Evolutionary conservation across 2,888 invertebrate genomes (phyloP), one percentile per base, ranked within the genome.

Genomic region (Limnephilus rhombicus): DNA sequence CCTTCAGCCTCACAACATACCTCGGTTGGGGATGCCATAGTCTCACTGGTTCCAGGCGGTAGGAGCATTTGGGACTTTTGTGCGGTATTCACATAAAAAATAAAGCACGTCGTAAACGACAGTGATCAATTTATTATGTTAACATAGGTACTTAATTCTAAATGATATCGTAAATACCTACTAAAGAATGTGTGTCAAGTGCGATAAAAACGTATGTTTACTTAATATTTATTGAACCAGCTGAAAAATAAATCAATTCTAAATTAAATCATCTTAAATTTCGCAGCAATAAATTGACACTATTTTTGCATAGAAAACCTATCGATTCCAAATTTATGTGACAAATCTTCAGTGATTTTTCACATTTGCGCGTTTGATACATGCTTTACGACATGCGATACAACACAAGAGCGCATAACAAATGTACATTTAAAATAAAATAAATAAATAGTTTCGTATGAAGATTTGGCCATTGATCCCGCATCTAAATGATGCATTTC

Each of bases 401-500:
- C 24, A 68, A 1, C 24, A 68, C 53, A 7, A 68, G 9, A 68
- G 24, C 49, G 0, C 5, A 53, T 53, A 53, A 53, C 13, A 53
- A 53, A 53, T 18, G 53, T 15, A 53, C 53, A 53, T 53, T 53
- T 53, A 53, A 53, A 53, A 53, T 53, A 53, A 53, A 53, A 53
- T n/a, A 68, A 53, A 53, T n/a, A 68, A 24, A 68, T 68, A 68
- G 7, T 68, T n/a, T 68, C 9, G 9, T n/a, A 24, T 24, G n/a
- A 24, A 24, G 68, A 68, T 68, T 68, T 68, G 68, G 68, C 9
- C 68, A 68, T 68, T 68, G 68, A 68, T 68, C 68, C 68, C 24
- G 68, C 68, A 68, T 68, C n/a, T 37, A 83, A 83, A 83, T 37
- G 83, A 83, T 83, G 41, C 83, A 83, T 83, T 83, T 83, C 37